Conservation (phyloP, 2,888 invertebrate species). For the Harpalus rubripes region DNA sequence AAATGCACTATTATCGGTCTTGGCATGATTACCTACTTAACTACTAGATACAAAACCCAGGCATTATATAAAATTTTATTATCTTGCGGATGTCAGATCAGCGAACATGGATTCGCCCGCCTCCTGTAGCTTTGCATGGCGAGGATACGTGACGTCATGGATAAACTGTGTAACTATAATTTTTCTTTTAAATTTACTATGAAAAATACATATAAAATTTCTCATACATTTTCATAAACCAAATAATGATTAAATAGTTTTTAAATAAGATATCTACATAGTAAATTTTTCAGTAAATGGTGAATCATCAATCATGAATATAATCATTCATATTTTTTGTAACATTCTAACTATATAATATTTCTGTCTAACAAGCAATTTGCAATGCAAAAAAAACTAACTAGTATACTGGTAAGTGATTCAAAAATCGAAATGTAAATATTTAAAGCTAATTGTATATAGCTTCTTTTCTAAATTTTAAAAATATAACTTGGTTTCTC, state of each 20-base stretch:
- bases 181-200: not conserved
- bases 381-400: slow-evolving; percentile 48
- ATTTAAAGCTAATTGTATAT: slow-evolving; percentile 11
- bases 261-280: too few species aligned
- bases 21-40: not conserved
- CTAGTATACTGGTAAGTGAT: slow-evolving; percentile 31
- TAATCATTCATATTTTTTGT: slow-evolving; percentile 27
- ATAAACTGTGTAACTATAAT: not conserved
- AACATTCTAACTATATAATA: slow-evolving; percentile 12
- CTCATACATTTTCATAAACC: too few species aligned
- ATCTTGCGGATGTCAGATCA: slow-evolving; percentile 64
- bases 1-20: not conserved
- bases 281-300: not conserved
- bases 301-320: slow-evolving; percentile 34
- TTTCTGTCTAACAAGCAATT: not conserved
- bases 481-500: not conserved
- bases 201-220: too few species aligned
- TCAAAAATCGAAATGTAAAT: not conserved
- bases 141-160: slow-evolving; percentile 23
- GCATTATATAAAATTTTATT: too few species aligned
- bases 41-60: slow-evolving; percentile 38
- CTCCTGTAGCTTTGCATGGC: slow-evolving; percentile 71
- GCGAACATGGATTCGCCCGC: slow-evolving; percentile 73
- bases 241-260: too few species aligned
- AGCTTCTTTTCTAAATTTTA: slow-evolving; percentile 5